phyloP scores from a whole-genome alignment of 2,113 vertebrate genomes.

The Rhinoptilus africanus region DNA sequence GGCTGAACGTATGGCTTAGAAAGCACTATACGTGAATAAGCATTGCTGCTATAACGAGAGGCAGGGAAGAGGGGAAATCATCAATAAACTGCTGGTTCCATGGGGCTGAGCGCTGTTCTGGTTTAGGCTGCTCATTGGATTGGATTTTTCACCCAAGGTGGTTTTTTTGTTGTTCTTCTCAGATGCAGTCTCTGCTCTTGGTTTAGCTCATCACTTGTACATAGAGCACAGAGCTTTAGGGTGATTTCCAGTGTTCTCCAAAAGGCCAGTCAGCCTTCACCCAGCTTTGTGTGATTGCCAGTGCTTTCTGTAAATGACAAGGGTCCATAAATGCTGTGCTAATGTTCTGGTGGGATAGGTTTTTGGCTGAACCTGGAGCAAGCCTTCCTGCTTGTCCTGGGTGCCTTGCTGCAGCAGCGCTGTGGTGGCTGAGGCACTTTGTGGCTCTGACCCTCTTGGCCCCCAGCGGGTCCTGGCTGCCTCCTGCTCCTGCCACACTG shows the following conservation, averaged over 20 bases:
- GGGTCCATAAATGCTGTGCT: background rate
- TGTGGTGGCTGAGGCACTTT: rapidly evolving
- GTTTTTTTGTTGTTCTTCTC: background rate
- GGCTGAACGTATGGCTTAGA: background rate
- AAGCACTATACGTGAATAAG: background rate
- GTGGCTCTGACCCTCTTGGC: rapidly evolving
- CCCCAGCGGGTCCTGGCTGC: rapidly evolving
- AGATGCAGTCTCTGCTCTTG: background rate
- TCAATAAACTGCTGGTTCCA: background rate
- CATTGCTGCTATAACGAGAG: background rate
- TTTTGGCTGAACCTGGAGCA: background rate
- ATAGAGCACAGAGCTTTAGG: background rate
- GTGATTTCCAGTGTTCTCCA: background rate
- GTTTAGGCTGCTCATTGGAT: background rate
- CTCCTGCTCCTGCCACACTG: background rate
- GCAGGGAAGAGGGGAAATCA: background rate
- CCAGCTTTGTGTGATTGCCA: background rate
- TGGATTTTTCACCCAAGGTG: background rate
- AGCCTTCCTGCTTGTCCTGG: rapidly evolving
- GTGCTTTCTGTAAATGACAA: background rate
- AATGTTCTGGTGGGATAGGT: rapidly evolving
- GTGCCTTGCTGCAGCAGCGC: background rate
- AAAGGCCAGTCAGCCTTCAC: background rate
- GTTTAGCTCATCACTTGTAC: background rate
- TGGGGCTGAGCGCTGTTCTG: background rate